Conservation (phyloP, 2,113 vertebrate species). For the Callopanchax toddi region DNA sequence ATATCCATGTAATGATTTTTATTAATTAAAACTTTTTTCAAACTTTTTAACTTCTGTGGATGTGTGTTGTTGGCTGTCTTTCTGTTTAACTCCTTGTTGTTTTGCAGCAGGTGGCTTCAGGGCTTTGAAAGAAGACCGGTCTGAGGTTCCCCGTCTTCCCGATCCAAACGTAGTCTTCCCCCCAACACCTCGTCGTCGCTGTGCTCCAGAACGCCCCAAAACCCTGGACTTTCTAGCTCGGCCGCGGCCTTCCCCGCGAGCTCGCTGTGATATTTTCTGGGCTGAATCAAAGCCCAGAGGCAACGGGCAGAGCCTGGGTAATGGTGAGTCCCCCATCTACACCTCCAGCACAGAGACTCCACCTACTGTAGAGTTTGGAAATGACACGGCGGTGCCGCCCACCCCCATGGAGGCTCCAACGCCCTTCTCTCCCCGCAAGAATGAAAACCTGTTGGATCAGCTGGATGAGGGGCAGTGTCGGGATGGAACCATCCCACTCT, state of each 20-base stretch:
- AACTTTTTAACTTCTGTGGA: no score
- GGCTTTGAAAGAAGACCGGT: constrained; percentile 82
- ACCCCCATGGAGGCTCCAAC: constrained; percentile 84
- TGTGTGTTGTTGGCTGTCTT: not conserved
- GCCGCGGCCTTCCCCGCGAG: constrained; percentile 90
- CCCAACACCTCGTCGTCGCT: constrained; percentile 90
- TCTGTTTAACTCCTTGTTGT: not conserved
- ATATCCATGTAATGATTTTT: no score
- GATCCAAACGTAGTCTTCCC: constrained; percentile 93
- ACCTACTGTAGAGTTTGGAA: constrained; percentile 90
- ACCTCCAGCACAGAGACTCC: constrained; percentile 95
- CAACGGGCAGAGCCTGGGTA: constrained; percentile 63
- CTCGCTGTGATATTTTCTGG: constrained; percentile 88
- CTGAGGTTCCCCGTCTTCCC: constrained; percentile 90
- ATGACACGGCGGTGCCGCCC: constrained; percentile 84
- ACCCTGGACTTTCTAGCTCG: constrained; percentile 93
- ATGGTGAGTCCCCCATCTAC: constrained; percentile 88
- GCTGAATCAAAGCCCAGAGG: constrained; percentile 76
- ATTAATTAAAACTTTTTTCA: no score
- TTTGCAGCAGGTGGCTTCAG: constrained; percentile 51
- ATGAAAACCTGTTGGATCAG: constrained; percentile 88
- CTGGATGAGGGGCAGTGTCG: constrained; percentile 90
- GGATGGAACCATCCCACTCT: constrained; percentile 91
- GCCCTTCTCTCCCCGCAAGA: constrained; percentile 78
- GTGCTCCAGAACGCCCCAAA: constrained; percentile 93